Conservation (phyloP, 2,797 vertebrate genomes). For the Halcyon leucocephala region DNA sequence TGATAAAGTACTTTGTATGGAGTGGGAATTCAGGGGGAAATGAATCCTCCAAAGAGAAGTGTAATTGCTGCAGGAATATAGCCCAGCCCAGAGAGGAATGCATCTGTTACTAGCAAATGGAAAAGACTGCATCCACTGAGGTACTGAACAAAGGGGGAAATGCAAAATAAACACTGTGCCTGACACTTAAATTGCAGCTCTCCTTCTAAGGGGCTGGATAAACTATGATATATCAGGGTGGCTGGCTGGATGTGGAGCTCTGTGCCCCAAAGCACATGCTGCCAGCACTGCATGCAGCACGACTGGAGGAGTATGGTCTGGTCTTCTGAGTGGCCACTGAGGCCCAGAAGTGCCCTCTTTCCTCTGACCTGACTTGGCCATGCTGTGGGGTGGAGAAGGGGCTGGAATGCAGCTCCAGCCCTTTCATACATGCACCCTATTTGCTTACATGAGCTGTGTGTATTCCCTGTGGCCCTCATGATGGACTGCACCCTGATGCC, state of each 20-base stretch:
- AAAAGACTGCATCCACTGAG: neutral
- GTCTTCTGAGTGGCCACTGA: neutral
- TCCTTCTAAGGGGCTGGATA: neutral
- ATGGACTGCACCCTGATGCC: neutral
- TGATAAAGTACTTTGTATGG: neutral
- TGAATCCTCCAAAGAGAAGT: neutral
- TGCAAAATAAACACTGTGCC: neutral
- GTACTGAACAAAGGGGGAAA: neutral
- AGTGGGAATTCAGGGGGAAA: neutral
- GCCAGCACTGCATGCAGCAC: neutral
- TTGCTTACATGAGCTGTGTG: neutral
- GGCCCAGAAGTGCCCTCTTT: neutral
- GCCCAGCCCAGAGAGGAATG: neutral
- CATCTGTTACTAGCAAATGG: neutral
- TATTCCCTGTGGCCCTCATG: neutral
- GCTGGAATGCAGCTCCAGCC: neutral
- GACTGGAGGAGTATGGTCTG: neutral
- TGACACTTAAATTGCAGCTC: neutral
- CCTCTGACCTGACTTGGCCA: accelerated
- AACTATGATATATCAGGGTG: neutral
- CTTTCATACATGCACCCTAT: accelerated
- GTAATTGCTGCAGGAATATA: neutral
- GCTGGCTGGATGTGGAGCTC: neutral
- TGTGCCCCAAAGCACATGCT: neutral
- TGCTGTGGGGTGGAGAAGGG: neutral